Base-by-base conservation (phyloP, 2,888 invertebrate species). In the Troides aeacus region DNA sequence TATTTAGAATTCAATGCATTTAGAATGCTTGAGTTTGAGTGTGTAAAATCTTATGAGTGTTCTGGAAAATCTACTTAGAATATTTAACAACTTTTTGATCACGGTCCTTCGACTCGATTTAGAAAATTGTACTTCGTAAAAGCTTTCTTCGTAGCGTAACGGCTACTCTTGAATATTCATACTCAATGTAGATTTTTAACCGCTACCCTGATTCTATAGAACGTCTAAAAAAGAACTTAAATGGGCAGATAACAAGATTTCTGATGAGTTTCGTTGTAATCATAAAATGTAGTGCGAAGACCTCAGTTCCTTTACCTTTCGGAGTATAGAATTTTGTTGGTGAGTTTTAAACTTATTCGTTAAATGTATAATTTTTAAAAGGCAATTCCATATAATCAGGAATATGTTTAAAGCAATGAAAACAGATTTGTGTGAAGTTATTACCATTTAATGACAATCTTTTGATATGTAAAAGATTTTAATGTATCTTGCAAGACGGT, bases 81-180 rank as follows among this genome's bases (percentile, higher is more conserved):
- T 58, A 58, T 58, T 58, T 58, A 58, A 58, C 23, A 58, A 58
- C n/a, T 23, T 72, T 73, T 72, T 72, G 73, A 67, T 72, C 70
- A 72, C 68, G 59, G 56, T 67, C 66, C 66, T 30, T 50, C 24
- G 23, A 23, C 42, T 57, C 59, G 24, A 36, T 56, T 53, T 53
- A 63, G 39, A 46, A 50, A n/a, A 53, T 50, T 61, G 64, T 61
- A 64, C 24, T 57, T 70, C 50, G 53, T 61, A 64, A 61, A 64
- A 66, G 56, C 18, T 58, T 23, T 58, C 57, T 58, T n/a, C 57
- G 57, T 23, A 23, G 57, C n/a, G 23, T 58, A 23, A 58, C 57
- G 64, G 42, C 23, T 42, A 23, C 42, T 42, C 57, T 58, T 64
- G 64, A 64, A 64, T 64, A 64, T 64, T 64, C 64, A 64, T 64